phyloP scores from a whole-genome alignment of 2,113 vertebrate genomes.

The Pterocles burchelli region DNA sequence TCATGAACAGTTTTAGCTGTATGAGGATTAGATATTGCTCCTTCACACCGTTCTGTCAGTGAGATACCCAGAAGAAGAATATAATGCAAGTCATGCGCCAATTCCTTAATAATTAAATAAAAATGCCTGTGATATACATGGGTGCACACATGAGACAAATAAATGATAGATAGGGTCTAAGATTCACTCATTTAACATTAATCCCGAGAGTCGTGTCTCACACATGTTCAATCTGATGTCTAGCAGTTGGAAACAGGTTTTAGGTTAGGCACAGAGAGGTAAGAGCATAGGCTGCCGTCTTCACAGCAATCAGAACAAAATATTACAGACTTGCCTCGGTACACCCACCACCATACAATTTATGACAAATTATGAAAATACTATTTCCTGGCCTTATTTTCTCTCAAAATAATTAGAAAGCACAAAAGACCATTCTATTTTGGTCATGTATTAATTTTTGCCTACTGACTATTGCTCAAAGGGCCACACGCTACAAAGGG shows the following conservation, averaged over 20 bases:
- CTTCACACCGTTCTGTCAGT: conserved; percentile 56
- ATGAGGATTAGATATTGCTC: conserved; percentile 47
- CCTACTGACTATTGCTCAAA: not conserved
- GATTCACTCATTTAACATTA: conserved; percentile 68
- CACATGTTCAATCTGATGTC: conserved; percentile 55
- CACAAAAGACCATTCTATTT: not conserved
- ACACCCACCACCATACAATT: not conserved
- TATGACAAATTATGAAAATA: not conserved
- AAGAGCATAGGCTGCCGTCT: conserved; percentile 25
- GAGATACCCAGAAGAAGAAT: conserved; percentile 60
- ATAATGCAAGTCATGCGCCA: conserved; percentile 72
- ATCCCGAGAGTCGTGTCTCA: conserved; percentile 47
- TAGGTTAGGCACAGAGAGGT: conserved; percentile 20
- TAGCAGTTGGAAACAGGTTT: conserved; percentile 50
- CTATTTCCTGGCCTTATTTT: not conserved
- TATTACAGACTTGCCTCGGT: not conserved
- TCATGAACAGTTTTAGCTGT: not conserved
- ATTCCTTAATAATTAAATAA: conserved; percentile 82
- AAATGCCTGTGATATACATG: conserved; percentile 71
- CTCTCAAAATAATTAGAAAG: not conserved
- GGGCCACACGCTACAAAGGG: not conserved
- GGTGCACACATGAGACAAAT: conserved; percentile 69
- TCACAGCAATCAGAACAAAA: not conserved
- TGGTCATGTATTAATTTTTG: not conserved
- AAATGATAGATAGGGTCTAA: conserved; percentile 77